Conservation (phyloP, 1,140 invertebrate genomes). For the Spodoptera litura region DNA sequence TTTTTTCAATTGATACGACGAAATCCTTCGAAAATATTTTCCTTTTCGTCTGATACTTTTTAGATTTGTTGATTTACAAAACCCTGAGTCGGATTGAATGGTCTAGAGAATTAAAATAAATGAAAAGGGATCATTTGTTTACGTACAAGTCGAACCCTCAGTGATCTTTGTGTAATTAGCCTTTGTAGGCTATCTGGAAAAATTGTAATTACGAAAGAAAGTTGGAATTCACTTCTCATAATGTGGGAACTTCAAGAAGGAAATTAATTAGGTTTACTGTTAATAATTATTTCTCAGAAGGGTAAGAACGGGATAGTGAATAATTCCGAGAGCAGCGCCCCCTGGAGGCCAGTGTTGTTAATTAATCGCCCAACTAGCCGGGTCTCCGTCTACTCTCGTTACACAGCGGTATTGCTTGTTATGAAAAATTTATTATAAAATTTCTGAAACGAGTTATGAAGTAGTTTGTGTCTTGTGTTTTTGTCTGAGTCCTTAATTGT, state of each 20-base stretch:
- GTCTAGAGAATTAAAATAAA: conserved; percentile 1
- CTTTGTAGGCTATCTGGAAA: not conserved
- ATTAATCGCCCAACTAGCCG: conserved; percentile 61
- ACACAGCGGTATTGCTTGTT: conserved; percentile 48
- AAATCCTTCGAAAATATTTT: conserved; percentile 11
- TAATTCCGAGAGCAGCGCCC: conserved; percentile 53
- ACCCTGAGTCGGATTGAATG: not conserved
- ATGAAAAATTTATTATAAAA: conserved; percentile 51
- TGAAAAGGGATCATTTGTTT: not conserved
- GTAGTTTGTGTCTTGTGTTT: conserved; percentile 20
- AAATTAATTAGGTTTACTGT: conserved; percentile 60
- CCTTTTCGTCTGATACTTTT: conserved; percentile 13
- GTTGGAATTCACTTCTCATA: conserved; percentile 43
- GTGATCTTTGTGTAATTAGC: not conserved
- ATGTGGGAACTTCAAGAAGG: conserved; percentile 46
- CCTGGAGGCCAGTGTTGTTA: conserved; percentile 56
- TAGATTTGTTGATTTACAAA: conserved; percentile 13
- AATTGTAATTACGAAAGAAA: conserved; percentile 32
- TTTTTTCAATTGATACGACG: conserved; percentile 6
- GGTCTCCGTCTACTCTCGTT: conserved; percentile 50
- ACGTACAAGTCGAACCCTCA: not conserved
- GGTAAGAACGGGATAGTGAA: conserved; percentile 58
- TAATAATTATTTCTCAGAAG: conserved; percentile 62
- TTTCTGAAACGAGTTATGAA: conserved; percentile 30
- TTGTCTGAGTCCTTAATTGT: conserved; percentile 19